A percentile compares a stretch with the other conserved stretches of the same genome.
phyloP scores from a whole-genome alignment of 2,797 vertebrate genomes.

The Furcifer pardalis region DNA sequence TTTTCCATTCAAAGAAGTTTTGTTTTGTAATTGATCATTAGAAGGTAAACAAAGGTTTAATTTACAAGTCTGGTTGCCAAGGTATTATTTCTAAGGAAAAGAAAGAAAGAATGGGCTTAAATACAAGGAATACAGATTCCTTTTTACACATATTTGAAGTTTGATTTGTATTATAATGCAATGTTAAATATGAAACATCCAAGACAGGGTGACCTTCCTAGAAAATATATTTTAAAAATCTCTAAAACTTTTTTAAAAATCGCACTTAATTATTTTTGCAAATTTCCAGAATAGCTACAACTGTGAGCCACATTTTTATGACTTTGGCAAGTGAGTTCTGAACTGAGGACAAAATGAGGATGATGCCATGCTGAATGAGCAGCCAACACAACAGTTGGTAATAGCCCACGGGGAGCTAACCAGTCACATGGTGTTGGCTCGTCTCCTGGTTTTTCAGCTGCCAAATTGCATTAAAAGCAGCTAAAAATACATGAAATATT shows the following conservation, averaged over 20 bases:
- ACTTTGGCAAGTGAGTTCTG: background rate
- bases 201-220: background rate
- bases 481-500: slow-evolving; percentile 75
- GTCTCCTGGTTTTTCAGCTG: slow-evolving; percentile 68
- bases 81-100: too few species aligned
- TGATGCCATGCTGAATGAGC: slow-evolving; percentile 14
- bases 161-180: background rate
- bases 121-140: too few species aligned
- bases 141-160: background rate
- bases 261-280: background rate
- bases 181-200: background rate
- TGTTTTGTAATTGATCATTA: too few species aligned
- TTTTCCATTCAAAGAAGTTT: too few species aligned
- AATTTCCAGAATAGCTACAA: background rate
- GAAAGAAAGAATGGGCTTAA: too few species aligned
- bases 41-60: too few species aligned
- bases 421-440: slow-evolving; percentile 56
- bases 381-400: slow-evolving; percentile 23
- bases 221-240: background rate
- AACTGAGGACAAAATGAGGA: background rate
- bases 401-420: slow-evolving; percentile 24
- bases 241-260: background rate
- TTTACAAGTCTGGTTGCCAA: too few species aligned
- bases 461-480: slow-evolving; percentile 70
- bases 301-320: slow-evolving; percentile 16